A percentile compares a stretch with the other conserved stretches of the same genome.
phyloP scores from a whole-genome alignment of 2,797 vertebrate species.

The Arnoldichthys spilopterus region DNA sequence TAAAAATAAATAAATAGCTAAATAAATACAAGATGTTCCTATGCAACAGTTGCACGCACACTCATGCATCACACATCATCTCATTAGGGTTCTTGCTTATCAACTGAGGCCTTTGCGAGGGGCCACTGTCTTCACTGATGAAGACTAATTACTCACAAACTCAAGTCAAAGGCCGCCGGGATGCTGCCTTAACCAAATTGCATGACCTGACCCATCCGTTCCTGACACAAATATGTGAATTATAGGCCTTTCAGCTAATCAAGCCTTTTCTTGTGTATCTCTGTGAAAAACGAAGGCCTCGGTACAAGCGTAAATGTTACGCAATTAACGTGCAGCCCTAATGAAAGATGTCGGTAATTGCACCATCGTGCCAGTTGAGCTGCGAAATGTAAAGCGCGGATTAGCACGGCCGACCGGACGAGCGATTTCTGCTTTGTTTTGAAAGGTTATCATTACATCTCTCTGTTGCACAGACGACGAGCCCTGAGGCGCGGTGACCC shows the following conservation, averaged over 20 bases:
- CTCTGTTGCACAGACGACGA: background rate
- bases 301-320: background rate
- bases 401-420: background rate
- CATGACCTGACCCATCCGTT: constrained; percentile 40
- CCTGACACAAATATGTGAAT: constrained; percentile 43
- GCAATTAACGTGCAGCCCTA: background rate
- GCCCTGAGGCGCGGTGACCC: constrained; percentile 28
- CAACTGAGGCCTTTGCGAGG: constrained; percentile 38
- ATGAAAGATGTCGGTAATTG: constrained; percentile 9
- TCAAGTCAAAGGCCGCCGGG: constrained; percentile 42
- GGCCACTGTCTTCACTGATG: constrained; percentile 44
- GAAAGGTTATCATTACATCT: constrained; percentile 36
- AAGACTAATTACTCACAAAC: constrained; percentile 54
- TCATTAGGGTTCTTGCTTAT: constrained; percentile 35
- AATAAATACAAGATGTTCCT: no score
- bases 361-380: background rate
- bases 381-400: background rate
- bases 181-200: constrained; percentile 54
- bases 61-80: constrained; percentile 4
- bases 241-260: constrained; percentile 26
- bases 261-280: no score
- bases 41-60: background rate
- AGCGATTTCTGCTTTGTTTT: constrained; percentile 13
- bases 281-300: no score
- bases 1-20: background rate